Base-by-base conservation (phyloP, 2,888 invertebrate genomes). In the Tachystola acroxantha region DNA sequence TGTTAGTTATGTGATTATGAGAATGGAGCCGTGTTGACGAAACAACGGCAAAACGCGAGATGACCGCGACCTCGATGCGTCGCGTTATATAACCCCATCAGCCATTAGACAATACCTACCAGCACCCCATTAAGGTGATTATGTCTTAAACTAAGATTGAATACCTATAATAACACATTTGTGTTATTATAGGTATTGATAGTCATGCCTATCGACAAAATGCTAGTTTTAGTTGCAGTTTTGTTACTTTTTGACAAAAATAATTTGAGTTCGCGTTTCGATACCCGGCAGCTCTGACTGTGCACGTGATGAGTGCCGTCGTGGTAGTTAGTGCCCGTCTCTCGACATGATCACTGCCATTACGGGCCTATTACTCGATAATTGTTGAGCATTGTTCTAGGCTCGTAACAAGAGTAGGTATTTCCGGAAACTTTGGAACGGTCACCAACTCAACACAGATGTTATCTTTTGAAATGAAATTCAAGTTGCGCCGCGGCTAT, bases 11-110 rank as follows among this genome's bases (percentile, higher is more conserved):
- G 11, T 27, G 3, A 32, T 22, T 11, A 7, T 12, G 20, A 13
- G 1, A 12, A 22, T n/a, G 16, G n/a, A 10, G 30, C 30, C 7
- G 32, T 5, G 11, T 31, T 31, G 20, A 14, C 32, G 34, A 26
- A 34, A 34, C 26, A 34, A 20, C 26, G 22, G 10, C 12, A 27
- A 12, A 34, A 10, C 14, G 6, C 10, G 11, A 34, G 38, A 26
- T 38, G 38, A 31, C 38, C 38, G 20, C 38, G 31, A 38, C 38
- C 38, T 26, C 34, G 28, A 29, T 33, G 27, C 24, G 22, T 29
- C 14, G 13, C 10, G 30, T 38, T 38, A 34, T 31, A 33, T 38
- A 38, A 38, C 9, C 11, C 31, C 29, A 30, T 37, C 22, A 34
- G 30, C 24, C 11, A 26, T 26, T 31, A 34, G 31, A 34, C 30